Conservation (phyloP, 2,888 invertebrate genomes). For the Catocala fraxini region DNA sequence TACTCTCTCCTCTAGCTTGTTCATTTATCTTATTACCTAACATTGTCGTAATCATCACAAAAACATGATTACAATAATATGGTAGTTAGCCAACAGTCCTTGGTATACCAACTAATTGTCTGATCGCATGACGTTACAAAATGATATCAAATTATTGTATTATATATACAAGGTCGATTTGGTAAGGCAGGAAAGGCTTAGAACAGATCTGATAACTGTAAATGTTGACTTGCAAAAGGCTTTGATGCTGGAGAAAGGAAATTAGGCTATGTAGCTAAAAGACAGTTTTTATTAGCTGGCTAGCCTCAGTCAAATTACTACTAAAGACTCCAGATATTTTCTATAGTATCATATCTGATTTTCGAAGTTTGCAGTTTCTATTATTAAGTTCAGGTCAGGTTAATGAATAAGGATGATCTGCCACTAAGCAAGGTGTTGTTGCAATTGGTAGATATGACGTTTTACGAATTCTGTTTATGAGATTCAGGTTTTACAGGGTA, state of each 20-base stretch:
- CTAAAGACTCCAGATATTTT: too few species aligned
- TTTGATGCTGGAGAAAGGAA: slow-evolving; percentile 5
- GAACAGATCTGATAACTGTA: slow-evolving; percentile 34
- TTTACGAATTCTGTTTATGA: too few species aligned
- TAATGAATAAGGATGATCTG: too few species aligned
- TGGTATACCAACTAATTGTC: slow-evolving; percentile 20
- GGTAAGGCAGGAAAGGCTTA: slow-evolving; percentile 29
- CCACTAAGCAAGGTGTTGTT: too few species aligned
- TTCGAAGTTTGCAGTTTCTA: too few species aligned
- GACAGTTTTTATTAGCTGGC: background rate
- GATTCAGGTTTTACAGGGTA: too few species aligned
- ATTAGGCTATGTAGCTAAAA: background rate
- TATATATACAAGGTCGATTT: slow-evolving; percentile 37
- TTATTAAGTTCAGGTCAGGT: too few species aligned
- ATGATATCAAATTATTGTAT: slow-evolving; percentile 47
- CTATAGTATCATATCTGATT: too few species aligned
- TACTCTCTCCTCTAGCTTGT: background rate
- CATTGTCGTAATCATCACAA: slow-evolving; percentile 8
- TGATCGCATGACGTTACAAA: slow-evolving; percentile 36
- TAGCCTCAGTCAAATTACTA: too few species aligned
- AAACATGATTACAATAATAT: slow-evolving; percentile 10
- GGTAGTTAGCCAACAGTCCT: slow-evolving; percentile 21
- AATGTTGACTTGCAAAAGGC: slow-evolving; percentile 21
- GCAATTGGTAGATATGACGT: too few species aligned
- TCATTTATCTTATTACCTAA: slow-evolving; percentile 12